Evolutionary conservation across 2,888 invertebrate genomes (phyloP), one percentile per base, ranked within the genome.

Genomic region (Hyposoter didymator): DNA sequence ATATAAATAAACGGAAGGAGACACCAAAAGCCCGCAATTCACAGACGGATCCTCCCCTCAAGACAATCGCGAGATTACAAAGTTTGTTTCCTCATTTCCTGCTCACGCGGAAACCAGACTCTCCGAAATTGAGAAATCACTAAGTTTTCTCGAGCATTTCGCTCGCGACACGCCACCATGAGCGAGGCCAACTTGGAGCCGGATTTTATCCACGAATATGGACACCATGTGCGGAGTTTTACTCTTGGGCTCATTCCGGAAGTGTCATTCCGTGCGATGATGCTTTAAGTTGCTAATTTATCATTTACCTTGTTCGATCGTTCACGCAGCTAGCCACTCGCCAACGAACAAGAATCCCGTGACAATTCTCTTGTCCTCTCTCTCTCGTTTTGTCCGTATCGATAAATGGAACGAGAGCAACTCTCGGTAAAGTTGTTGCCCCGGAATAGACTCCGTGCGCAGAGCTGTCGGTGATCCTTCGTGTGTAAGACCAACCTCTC

Each of bases 1-100:
- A 43, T 43, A 49, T 59, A 67, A 19, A 74, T 19, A 59, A 10
- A n/a, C n/a, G 17, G 3, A 19, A 10, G 17, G 22, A 55, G 17
- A 52, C 49, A 66, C 28, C 7, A 47, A 64, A 19, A 70, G 55
- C 72, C 66, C 8, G 22, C 76, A 55, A 66, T 76, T 55, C 47
- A 80, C 12, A 72, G 76, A 76, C 39, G 66, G 32, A 84, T 79
- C 69, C 49, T 19, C 80, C 76, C 66, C 55, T 12, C 49, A 66
- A 76, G 59, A 66, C 80, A 80, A 84, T 84, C 80, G 28, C 55
- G 66, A 72, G 76, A 84, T 84, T 84, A 76, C 80, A 72, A 84
- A 84, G 84, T 84, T 84, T 84, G 81, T 81, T 81, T 78, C 47
- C 45, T 66, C 39, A 39, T 66, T 67, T 17, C 52, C 28, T 52